Percentiles rank a stretch among this genome's conserved stretches.
Evolutionary conservation across 2,797 vertebrate species (phyloP).

Genomic region (Pantherophis vulpinus): DNA sequence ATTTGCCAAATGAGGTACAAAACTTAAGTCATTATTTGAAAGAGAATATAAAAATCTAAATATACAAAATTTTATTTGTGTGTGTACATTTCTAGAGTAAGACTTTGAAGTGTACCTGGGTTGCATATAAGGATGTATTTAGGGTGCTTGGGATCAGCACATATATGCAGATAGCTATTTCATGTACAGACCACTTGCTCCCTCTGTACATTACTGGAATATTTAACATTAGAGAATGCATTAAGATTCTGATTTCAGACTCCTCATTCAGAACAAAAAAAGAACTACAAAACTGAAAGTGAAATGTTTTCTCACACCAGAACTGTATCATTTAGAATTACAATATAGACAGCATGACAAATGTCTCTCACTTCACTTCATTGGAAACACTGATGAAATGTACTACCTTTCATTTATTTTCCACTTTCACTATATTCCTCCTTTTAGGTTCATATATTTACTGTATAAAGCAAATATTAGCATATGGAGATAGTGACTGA

Average conservation of each 20-base stretch:
- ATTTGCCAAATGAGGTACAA: background rate
- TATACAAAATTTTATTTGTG: background rate
- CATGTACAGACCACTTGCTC: background rate
- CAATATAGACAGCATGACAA: background rate
- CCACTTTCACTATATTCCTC: background rate
- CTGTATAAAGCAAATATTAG: background rate
- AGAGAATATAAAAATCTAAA: background rate
- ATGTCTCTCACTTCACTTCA: background rate
- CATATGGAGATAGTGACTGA: background rate
- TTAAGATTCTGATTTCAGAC: conserved; percentile 52
- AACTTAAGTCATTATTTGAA: background rate
- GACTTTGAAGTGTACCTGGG: background rate
- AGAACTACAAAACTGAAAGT: conserved; percentile 24
- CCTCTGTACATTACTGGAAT: background rate
- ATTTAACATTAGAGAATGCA: conserved; percentile 45
- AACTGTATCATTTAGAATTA: background rate
- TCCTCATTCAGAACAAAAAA: conserved; percentile 44
- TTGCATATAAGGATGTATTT: background rate
- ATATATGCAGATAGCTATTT: background rate
- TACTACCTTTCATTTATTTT: background rate
- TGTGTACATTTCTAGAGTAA: background rate
- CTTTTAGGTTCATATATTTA: background rate
- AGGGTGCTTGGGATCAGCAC: background rate
- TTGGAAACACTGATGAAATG: background rate
- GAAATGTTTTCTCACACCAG: background rate